These are phyloP conservation scores for Propithecus perrieri DNA, from an alignment of 2,797 vertebrate genomes.

Conservation along the genomic window DNA sequence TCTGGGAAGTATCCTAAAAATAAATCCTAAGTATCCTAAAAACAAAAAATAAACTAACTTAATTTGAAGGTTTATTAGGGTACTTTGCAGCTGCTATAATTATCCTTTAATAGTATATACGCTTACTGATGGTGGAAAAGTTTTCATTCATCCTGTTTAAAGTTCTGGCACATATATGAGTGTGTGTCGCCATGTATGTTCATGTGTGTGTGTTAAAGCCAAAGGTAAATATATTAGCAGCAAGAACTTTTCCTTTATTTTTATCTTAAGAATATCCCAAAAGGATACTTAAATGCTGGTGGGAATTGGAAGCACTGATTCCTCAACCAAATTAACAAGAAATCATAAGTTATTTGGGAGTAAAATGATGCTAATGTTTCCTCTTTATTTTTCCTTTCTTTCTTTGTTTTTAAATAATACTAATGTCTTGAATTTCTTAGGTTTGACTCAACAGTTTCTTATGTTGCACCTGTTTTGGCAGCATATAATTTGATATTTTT, in stretches of 20 bases:
- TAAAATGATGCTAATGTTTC: background rate
- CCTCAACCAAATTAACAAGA: background rate
- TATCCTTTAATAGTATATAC: background rate
- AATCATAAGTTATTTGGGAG: background rate
- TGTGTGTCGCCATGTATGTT: background rate
- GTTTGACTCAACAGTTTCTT: constrained; percentile 48
- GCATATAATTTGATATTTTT: constrained; percentile 39
- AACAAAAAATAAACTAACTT: background rate
- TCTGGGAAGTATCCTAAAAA: background rate
- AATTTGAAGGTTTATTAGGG: background rate
- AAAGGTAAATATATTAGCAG: background rate
- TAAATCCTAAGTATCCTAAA: too few relatives aligned
- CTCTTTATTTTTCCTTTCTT: background rate
- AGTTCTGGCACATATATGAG: background rate
- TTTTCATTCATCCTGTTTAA: background rate
- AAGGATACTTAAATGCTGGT: background rate
- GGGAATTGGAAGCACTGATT: background rate
- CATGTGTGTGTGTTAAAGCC: background rate
- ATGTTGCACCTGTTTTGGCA: constrained; percentile 31
- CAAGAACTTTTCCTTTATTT: background rate
- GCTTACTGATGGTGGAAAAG: background rate
- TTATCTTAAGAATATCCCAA: background rate
- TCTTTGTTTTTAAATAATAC: constrained; percentile 40
- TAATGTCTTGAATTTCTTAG: background rate
- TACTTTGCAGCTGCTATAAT: background rate